Conservation (phyloP, 2,888 invertebrate species). For the Lasius fuliginosus region DNA sequence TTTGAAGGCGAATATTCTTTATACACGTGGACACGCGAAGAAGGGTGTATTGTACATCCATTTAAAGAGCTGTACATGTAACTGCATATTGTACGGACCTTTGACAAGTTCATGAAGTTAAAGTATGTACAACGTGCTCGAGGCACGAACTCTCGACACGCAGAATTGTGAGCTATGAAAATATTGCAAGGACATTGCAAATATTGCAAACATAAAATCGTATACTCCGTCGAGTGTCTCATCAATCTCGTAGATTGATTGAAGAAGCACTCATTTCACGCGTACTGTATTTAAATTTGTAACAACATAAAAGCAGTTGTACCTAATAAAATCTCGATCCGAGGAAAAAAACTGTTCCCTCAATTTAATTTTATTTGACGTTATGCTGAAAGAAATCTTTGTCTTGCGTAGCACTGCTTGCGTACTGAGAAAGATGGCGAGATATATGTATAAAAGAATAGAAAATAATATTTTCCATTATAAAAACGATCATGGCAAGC, state of each 20-base stretch:
- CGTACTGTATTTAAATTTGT: conserved; percentile 24
- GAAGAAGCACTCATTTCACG: conserved; percentile 34
- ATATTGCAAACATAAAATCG: conserved; percentile 16
- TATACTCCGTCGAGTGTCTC: conserved; percentile 13
- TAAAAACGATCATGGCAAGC: not conserved
- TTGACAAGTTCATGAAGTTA: conserved; percentile 2
- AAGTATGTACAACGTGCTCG: conserved; percentile 38
- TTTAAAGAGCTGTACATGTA: conserved; percentile 35
- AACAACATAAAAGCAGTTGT: conserved; percentile 15
- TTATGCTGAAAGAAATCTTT: conserved; percentile 52
- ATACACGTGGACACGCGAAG: conserved; percentile 38
- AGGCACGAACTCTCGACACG: conserved; percentile 31
- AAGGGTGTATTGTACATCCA: conserved; percentile 40
- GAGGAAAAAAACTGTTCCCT: conserved; percentile 14
- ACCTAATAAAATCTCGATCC: conserved; percentile 47
- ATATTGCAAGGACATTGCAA: conserved; percentile 18
- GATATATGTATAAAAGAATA: not conserved
- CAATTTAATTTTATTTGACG: conserved; percentile 48
- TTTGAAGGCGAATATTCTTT: conserved; percentile 36
- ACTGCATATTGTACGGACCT: conserved; percentile 41
- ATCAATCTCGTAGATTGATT: conserved; percentile 33
- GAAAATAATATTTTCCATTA: conserved; percentile 16
- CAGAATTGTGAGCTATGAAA: conserved; percentile 37
- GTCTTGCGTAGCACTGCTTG: conserved; percentile 27
- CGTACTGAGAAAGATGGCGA: conserved; percentile 28